Percentiles rank a stretch among this genome's conserved stretches.
Evolutionary conservation across 2,113 vertebrate species (phyloP).

Genomic region (Rhabdomys dilectus): DNA sequence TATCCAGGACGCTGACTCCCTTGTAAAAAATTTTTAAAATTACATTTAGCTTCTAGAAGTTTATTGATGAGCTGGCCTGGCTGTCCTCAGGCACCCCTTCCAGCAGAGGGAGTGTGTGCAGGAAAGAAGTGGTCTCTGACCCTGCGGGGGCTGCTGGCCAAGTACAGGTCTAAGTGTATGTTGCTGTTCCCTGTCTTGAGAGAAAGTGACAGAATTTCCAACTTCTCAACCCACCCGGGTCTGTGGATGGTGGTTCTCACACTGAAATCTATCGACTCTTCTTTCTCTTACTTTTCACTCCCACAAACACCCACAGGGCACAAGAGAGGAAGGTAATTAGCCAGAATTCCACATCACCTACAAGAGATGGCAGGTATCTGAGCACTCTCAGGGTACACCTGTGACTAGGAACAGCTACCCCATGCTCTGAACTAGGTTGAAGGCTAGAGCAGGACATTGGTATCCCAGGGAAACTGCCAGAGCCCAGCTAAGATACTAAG

Average conservation of each 20-base stretch:
- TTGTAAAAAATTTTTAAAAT: neutral
- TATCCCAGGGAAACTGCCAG: neutral
- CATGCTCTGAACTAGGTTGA: neutral
- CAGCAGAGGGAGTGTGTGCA: too few relatives aligned
- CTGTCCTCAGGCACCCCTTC: neutral
- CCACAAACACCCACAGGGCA: neutral
- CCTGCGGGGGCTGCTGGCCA: neutral
- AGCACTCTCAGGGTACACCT: neutral
- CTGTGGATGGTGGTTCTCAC: neutral
- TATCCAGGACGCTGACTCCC: neutral
- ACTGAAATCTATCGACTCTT: neutral
- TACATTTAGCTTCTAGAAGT: neutral
- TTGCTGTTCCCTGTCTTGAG: neutral
- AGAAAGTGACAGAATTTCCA: neutral
- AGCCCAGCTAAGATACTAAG: neutral
- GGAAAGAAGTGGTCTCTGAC: neutral
- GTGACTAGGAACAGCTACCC: neutral
- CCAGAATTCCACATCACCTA: neutral
- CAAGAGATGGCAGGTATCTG: neutral
- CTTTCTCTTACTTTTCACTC: neutral
- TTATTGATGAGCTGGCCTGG: neutral
- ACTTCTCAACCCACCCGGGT: neutral
- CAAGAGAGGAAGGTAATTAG: neutral
- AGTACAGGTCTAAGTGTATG: neutral
- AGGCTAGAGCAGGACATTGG: neutral